These are phyloP conservation scores for Rhopalosiphum maidis DNA, from an alignment of 1,140 invertebrate species.

Conservation along the genomic window DNA sequence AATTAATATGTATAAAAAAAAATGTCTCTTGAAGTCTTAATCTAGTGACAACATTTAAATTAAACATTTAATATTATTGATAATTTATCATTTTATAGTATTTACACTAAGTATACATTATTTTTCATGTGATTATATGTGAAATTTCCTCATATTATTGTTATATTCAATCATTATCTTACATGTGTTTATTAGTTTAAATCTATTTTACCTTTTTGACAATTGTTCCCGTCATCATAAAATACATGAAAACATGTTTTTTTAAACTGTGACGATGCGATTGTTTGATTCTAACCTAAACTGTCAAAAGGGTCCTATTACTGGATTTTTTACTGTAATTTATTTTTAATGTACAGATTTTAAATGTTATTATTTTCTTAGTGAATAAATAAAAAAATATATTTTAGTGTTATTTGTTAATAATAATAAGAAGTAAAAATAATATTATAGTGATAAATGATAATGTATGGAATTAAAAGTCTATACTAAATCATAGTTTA, in stretches of 20 bases:
- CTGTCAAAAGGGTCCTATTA: too few relatives aligned
- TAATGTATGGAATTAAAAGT: not conserved
- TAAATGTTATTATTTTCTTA: too few relatives aligned
- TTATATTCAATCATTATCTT: not conserved
- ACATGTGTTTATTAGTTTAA: not conserved
- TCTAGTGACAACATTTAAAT: not conserved
- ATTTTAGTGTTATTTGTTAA: not conserved
- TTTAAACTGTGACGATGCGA: too few relatives aligned
- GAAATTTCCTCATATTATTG: not conserved
- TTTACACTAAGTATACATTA: not conserved
- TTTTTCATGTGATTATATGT: too few relatives aligned
- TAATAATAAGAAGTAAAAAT: not conserved
- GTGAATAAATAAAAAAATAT: too few relatives aligned
- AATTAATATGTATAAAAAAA: not conserved
- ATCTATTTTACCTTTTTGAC: not conserved
- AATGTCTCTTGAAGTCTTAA: not conserved
- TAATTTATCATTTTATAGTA: not conserved
- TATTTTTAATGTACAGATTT: too few relatives aligned
- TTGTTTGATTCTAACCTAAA: too few relatives aligned
- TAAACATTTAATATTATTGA: not conserved
- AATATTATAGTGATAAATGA: not conserved
- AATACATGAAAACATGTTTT: too few relatives aligned
- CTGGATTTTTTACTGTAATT: too few relatives aligned
- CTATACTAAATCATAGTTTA: not conserved
- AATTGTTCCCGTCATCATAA: too few relatives aligned